Conservation (phyloP, 2,113 vertebrate species). For the Naja naja region DNA sequence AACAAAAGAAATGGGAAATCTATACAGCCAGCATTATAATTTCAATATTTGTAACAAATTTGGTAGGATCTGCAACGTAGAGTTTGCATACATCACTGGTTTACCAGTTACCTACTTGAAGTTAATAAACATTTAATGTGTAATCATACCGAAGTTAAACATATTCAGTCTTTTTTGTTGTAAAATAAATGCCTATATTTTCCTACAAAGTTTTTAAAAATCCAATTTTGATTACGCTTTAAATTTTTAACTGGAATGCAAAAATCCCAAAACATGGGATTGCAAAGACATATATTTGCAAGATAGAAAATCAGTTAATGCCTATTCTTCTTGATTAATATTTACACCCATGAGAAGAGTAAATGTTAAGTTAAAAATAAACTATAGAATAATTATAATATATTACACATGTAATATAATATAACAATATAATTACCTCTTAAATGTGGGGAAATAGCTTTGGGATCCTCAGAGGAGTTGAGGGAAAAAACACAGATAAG, state of each 20-base stretch:
- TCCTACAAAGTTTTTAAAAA: background rate
- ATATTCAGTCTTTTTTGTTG: background rate
- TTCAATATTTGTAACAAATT: background rate
- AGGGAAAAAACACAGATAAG: slow-evolving; percentile 2
- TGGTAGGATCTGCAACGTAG: background rate
- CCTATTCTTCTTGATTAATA: background rate
- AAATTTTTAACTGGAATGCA: background rate
- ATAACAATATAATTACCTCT: slow-evolving; percentile 8
- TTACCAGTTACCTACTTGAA: background rate
- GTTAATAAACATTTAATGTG: background rate
- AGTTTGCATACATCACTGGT: background rate
- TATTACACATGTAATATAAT: background rate
- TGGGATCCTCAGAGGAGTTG: background rate
- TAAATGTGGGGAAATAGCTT: background rate
- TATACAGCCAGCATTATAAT: background rate
- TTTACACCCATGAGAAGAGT: no score
- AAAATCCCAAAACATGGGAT: background rate
- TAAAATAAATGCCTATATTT: background rate
- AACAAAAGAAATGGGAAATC: background rate
- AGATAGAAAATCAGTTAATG: background rate
- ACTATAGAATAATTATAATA: background rate
- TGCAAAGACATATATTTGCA: background rate
- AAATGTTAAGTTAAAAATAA: background rate
- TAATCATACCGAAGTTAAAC: background rate
- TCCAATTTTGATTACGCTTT: background rate